phyloP scores from a whole-genome alignment of 92 coral and sea anemone species.

The Epizoanthus ramosus region DNA sequence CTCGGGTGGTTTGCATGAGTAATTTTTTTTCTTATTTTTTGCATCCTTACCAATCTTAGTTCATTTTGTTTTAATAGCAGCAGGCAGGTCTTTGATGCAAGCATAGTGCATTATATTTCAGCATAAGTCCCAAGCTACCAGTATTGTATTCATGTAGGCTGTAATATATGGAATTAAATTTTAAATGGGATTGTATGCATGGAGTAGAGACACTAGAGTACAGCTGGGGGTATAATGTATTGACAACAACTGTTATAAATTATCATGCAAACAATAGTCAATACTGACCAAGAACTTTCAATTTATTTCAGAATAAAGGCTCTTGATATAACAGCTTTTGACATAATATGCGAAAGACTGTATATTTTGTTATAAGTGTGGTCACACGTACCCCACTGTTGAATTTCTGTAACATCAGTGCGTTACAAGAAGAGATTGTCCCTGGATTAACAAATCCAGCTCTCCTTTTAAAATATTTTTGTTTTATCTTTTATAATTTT shows the following conservation, averaged over 20 bases:
- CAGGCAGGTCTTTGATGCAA: neutral
- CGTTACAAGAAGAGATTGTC: slow-evolving; percentile 38
- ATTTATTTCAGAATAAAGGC: slow-evolving; percentile 32
- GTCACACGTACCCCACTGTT: slow-evolving; percentile 40
- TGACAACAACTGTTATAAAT: slow-evolving; percentile 31
- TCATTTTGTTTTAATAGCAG: no score
- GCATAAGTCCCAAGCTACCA: neutral
- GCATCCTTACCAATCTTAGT: neutral
- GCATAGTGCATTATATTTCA: neutral
- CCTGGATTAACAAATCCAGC: slow-evolving; percentile 37
- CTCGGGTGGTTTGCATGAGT: no score
- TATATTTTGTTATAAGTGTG: neutral
- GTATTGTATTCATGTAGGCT: neutral
- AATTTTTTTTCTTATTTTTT: neutral
- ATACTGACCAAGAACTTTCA: slow-evolving; percentile 37
- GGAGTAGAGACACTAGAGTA: neutral
- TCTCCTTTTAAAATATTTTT: slow-evolving; percentile 24
- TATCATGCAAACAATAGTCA: slow-evolving; percentile 34
- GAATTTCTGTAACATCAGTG: neutral
- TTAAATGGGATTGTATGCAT: neutral
- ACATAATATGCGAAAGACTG: slow-evolving; percentile 18
- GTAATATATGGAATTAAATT: neutral
- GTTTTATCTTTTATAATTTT: slow-evolving; percentile 31
- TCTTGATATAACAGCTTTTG: slow-evolving; percentile 19
- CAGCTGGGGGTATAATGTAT: slow-evolving; percentile 9